Evolutionary conservation across 2,888 invertebrate species (phyloP), one percentile per base, ranked within the genome.

Genomic region (Cinara cedri): DNA sequence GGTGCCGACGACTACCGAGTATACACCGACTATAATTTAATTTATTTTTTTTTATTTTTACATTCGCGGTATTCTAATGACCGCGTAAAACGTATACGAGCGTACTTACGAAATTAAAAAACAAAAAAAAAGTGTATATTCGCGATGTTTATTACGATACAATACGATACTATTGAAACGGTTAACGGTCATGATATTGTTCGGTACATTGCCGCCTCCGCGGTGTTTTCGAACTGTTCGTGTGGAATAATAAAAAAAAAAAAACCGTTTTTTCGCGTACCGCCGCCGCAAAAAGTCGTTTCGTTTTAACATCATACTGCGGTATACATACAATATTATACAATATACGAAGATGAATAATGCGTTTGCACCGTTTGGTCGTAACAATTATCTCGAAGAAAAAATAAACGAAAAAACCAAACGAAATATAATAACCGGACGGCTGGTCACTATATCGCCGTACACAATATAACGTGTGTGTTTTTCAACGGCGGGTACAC

Each of bases 61-160:
- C n/a, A 21, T 11, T 49, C 60, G 11, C 72, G 21, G 34, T 10
- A 74, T 63, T 74, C 63, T 74, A 74, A 72, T 16, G 74, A 63
- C 51, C 74, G 16, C 63, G 74, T 74, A 51, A 24, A 26, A 72
- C 34, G 26, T 51, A 71, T 26, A 55, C 55, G 55, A n/a, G 42
- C 3, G 10, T 44, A 44, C 16, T 13, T n/a, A n/a, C n/a, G n/a
- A n/a, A n/a, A n/a, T n/a, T n/a, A n/a, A n/a, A n/a, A n/a, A n/a
- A n/a, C n/a, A n/a, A n/a, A n/a, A n/a, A n/a, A n/a, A n/a, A n/a
- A n/a, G 55, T 55, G 55, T 71, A 55, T 55, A 42, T 55, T 55
- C 55, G 42, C 42, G 71, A n/a, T n/a, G 55, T 55, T 71, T 71
- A 71, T n/a, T n/a, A n/a, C n/a, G n/a, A n/a, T n/a, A n/a, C n/a